A percentile compares a stretch with the other conserved stretches of the same genome.
Conservation (phyloP, 2,797 vertebrate species). For the Esox masquinongy region DNA sequence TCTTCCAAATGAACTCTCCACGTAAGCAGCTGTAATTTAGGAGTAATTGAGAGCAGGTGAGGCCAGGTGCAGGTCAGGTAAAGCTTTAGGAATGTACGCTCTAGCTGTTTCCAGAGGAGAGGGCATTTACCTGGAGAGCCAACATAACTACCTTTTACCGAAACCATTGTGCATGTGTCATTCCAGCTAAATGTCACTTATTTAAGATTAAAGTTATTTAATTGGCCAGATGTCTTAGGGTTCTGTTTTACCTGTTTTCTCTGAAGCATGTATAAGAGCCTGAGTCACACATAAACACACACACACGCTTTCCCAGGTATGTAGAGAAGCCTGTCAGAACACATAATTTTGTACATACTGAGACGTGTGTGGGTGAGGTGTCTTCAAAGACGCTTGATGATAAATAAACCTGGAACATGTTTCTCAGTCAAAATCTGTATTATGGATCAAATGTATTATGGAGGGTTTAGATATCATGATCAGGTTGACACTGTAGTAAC, state of each 20-base stretch:
- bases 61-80: background rate
- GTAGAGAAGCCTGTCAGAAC: background rate
- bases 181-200: background rate
- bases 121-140: background rate
- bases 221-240: background rate
- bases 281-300: background rate
- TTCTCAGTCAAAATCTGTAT: background rate
- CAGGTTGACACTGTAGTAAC: background rate
- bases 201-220: background rate
- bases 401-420: background rate
- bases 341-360: background rate
- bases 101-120: background rate
- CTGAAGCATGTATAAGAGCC: background rate
- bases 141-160: background rate
- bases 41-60: background rate
- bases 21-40: background rate
- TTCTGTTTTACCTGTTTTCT: background rate
- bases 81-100: background rate
- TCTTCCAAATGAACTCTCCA: background rate
- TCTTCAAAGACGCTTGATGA: background rate
- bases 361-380: background rate
- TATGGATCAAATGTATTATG: background rate
- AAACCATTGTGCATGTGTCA: background rate
- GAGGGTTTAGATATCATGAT: background rate
- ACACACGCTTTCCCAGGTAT: background rate